Conservation (phyloP, 2,113 vertebrate genomes). For the Corydoras sp. region DNA sequence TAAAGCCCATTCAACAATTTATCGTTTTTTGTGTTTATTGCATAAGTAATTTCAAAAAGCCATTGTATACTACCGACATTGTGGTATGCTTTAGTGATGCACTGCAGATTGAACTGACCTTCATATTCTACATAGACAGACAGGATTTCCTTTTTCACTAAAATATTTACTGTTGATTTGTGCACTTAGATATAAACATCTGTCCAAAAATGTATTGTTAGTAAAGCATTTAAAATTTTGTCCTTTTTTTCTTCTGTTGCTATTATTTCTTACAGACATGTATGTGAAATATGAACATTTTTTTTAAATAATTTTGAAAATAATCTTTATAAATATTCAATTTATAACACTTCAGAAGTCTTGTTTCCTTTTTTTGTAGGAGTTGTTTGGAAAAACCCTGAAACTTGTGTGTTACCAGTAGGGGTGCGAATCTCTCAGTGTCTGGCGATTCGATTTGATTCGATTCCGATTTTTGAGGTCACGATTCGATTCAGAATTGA, state of each 20-base stretch:
- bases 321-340: too few relatives aligned
- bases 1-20: neutral
- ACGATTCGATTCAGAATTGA: too few relatives aligned
- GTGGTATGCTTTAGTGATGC: neutral
- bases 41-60: slow-evolving; percentile 5
- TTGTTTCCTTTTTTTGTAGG: too few relatives aligned
- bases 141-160: neutral
- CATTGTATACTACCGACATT: neutral
- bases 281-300: neutral
- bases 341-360: too few relatives aligned
- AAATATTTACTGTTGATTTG: neutral
- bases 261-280: neutral
- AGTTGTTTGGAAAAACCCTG: too few relatives aligned
- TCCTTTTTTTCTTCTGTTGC: neutral
- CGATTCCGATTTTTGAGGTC: too few relatives aligned
- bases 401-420: too few relatives aligned
- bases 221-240: neutral
- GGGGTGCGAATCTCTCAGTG: too few relatives aligned
- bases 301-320: too few relatives aligned
- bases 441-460: too few relatives aligned
- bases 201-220: neutral
- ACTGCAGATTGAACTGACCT: slow-evolving; percentile 8
- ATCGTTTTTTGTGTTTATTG: neutral
- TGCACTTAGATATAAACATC: neutral
- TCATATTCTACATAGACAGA: neutral